Conservation (phyloP, 92 coral and sea anemone genomes). For the Zoanthus sansibaricus region DNA sequence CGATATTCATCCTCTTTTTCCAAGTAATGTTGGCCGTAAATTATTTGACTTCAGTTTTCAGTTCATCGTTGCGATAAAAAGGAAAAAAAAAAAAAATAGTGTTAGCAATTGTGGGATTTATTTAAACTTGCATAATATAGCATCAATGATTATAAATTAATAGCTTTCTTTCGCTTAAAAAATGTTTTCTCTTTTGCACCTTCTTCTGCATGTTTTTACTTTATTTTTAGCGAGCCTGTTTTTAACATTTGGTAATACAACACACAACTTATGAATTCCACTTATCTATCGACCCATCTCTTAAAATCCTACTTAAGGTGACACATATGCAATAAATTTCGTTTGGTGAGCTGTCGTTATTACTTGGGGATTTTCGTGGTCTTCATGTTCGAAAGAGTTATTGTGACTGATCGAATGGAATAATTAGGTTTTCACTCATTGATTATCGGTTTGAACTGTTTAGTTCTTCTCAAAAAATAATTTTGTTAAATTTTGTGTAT, state of each 20-base stretch:
- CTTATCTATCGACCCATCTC: too few relatives aligned
- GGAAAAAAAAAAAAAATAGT: not conserved
- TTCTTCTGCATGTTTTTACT: not conserved
- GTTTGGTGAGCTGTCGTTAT: not conserved
- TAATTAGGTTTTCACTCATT: not conserved
- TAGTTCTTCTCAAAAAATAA: not conserved
- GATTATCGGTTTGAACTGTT: not conserved
- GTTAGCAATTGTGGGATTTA: not conserved
- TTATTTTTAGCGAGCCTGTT: too few relatives aligned
- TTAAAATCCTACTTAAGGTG: too few relatives aligned
- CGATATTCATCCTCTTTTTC: conserved; percentile 14
- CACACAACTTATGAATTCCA: too few relatives aligned
- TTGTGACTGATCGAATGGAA: not conserved
- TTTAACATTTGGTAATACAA: too few relatives aligned
- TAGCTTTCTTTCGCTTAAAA: not conserved
- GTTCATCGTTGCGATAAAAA: not conserved
- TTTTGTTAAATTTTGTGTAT: conserved; percentile 1
- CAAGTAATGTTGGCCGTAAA: not conserved
- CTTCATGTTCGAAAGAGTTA: not conserved
- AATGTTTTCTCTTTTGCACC: not conserved
- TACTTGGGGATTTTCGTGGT: not conserved
- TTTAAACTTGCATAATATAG: not conserved
- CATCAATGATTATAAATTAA: too few relatives aligned
- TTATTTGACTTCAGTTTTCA: not conserved
- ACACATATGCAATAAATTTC: too few relatives aligned